Evolutionary conservation across 2,888 invertebrate species (phyloP), one percentile per base, ranked within the genome.

Genomic region (Cataglyphis albicans): DNA sequence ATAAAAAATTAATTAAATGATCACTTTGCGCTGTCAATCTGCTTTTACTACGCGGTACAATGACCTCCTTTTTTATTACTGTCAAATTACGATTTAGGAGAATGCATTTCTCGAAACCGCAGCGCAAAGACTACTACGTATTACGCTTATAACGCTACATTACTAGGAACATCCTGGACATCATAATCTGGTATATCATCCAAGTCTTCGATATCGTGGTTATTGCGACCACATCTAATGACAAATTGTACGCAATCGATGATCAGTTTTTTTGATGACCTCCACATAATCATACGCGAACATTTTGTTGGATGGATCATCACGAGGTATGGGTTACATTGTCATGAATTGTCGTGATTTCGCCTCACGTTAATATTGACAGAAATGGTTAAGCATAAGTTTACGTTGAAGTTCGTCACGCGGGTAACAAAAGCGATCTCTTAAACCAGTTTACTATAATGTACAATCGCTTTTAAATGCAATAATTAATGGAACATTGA

Each of bases 251-350:
- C 18, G 84, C 91, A 91, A 84, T 86, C 87, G 87, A 88, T 83
- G 82, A 91, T 84, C 67, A 89, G 64, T 88, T 87, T 91, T 83
- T 86, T 88, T 65, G 89, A 90, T 86, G 88, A 72, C 10, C 87
- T 91, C 91, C 91, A 91, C 91, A 91, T 91, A 91, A 90, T 91
- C 90, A 88, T 70, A 80, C 70, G 64, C 88, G 48, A 85, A 89
- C 91, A 91, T 91, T 86, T 91, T 91, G 90, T 52, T n/a, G 76
- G 29, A 41, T 78, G 76, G 61, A 63, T 87, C 82, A 9, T 64
- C 70, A 59, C 64, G 64, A 59, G 61, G 61, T 48, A 57, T 0
- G 59, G 72, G 29, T 86, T 82, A 85, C 83, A 87, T 84, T 75
- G 55, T 81, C 32, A 63, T 64, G 35, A 68, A 44, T 63, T 18